phyloP scores from a whole-genome alignment of 1,140 invertebrate genomes.

The Drosophila pseudoobscura region DNA sequence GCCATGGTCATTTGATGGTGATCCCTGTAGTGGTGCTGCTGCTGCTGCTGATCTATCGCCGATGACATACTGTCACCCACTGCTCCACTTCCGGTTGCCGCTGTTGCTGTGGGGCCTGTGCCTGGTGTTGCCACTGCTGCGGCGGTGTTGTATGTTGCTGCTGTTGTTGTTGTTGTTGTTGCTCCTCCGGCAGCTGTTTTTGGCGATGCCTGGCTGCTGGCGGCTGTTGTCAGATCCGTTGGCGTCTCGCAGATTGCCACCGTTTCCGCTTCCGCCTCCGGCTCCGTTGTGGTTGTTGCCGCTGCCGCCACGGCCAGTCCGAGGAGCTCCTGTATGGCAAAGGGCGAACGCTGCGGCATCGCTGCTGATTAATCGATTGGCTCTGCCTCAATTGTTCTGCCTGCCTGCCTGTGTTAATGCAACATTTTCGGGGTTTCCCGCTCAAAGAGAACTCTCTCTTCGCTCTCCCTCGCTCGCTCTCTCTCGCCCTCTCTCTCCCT shows the following conservation, averaged over 20 bases:
- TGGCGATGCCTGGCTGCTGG: conserved; percentile 1
- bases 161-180: conserved; percentile 21
- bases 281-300: conserved; percentile 18
- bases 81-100: conserved; percentile 1
- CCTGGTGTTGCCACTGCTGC: background rate
- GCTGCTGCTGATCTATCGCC: conserved; percentile 11
- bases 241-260: conserved; percentile 39
- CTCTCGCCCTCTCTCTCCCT: background rate
- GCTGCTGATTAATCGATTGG: conserved; percentile 18
- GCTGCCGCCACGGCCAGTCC: conserved; percentile 85
- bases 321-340: conserved; percentile 95
- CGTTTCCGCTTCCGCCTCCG: background rate
- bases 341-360: conserved; percentile 93
- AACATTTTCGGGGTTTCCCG: no score
- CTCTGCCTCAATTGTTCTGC: no score
- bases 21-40: conserved; percentile 65
- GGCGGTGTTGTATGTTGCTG: background rate
- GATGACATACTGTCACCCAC: no score
- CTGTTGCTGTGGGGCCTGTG: conserved; percentile 21
- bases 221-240: conserved; percentile 56
- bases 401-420: no score
- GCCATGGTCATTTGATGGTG: conserved; percentile 87
- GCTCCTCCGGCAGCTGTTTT: conserved; percentile 10
- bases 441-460: no score
- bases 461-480: no score